Base-by-base conservation (phyloP, 2,113 vertebrate species). In the Urocitellus parryii region DNA sequence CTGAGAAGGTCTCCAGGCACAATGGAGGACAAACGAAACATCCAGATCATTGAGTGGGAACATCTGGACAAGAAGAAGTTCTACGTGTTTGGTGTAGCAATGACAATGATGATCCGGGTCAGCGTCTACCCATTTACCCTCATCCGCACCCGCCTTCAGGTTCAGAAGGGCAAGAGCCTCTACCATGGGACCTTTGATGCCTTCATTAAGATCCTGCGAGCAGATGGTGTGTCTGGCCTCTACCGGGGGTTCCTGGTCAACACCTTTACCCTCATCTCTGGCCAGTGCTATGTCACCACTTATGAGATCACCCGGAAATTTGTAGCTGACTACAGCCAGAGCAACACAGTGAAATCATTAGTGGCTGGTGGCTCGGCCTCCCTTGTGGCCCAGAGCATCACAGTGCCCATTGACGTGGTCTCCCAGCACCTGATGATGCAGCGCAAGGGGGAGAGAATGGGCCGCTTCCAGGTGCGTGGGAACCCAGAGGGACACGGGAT, bases 391-490 rank as follows among this genome's bases (percentile, higher is more conserved):
- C 99, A 99, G 98, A 99, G 99, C 98, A 99, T 99, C 98, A 99
- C 99, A 0, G 99, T 99, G 17, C 99, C 99, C 97, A 99, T 99
- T 0, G 99, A 99, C 0, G 98, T 99, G 0, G 77, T 99, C 88
- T 99, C 99, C 9, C 99, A 99, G 98, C 99, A 99, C 56, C 99
- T 99, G 74, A 99, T 99, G 99, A 99, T 99, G 99, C 99, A 99
- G 92, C 99, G 99, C 81, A 97, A 97, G 11, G 99, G 99, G 0
- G 98, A 99, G 25, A 99, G 98, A 91, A 98, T 99, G 98, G 99
- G 99, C 22, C 99, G 99, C 89, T 99, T 99, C 97, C 99, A 98
- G 72, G 95, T 99, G 96, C 99, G 97, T 42, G 97, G 97, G 74
- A 98, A 97, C 39, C 48, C 97, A 0, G 92, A 98, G 1, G 97